A percentile compares a stretch with the other conserved stretches of the same genome.
Conservation (phyloP, 2,113 vertebrate species). For the Aldabrachelys gigantea region DNA sequence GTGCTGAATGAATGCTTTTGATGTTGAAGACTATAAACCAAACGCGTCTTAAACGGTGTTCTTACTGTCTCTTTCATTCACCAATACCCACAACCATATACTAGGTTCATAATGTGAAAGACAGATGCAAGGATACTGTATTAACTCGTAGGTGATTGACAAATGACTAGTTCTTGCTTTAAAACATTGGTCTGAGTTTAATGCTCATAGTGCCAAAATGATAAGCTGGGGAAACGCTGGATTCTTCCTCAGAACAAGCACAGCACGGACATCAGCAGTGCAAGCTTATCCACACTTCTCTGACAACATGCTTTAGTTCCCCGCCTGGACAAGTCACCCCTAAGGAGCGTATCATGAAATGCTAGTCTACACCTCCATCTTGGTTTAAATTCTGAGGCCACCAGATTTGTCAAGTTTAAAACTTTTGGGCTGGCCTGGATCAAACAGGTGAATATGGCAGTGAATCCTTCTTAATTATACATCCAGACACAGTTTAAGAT, state of each 20-base stretch:
- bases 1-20: background rate
- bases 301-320: background rate
- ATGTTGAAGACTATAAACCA: background rate
- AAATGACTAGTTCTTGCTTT: background rate
- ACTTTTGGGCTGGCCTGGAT: background rate
- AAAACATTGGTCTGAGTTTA: background rate
- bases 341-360: background rate
- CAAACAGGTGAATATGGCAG: background rate
- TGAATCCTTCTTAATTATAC: background rate
- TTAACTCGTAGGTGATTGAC: background rate
- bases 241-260: rapidly evolving
- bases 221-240: background rate
- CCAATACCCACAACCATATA: background rate
- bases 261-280: background rate
- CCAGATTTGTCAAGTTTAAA: background rate
- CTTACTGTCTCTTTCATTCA: background rate
- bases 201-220: background rate
- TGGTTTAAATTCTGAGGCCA: background rate
- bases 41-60: background rate
- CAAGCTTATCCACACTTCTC: background rate
- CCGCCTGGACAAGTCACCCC: background rate
- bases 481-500: background rate
- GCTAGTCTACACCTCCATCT: background rate
- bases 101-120: background rate
- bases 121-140: background rate